Evolutionary conservation across 2,888 invertebrate genomes (phyloP), one percentile per base, ranked within the genome.

Genomic region (Protodeltote pygarga): DNA sequence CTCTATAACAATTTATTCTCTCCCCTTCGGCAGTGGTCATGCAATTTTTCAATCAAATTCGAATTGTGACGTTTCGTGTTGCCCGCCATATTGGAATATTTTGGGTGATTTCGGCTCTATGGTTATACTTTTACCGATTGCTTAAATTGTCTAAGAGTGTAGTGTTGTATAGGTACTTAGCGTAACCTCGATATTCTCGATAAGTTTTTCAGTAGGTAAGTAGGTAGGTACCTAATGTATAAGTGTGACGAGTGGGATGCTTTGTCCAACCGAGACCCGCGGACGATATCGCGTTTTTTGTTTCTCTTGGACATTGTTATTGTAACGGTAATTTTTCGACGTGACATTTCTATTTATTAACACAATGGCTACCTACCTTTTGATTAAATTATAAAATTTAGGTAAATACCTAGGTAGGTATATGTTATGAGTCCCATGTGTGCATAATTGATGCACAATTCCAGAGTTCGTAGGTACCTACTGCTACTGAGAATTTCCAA

Each of bases 31-130:
- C 46, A 53, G 48, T 72, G 76, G 46, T 77, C 85, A 81, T 87
- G 87, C 87, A 91, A 90, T 91, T 89, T 89, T 85, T 87, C 88
- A 91, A 90, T 90, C 83, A 84, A 81, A 76, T 71, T 69, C 68
- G 50, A 72, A 73, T 77, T 73, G 65, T 33, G 55, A 45, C 37
- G 53, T 59, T 64, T 74, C 68, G 74, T 73, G 76, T 46, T 45
- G 41, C 40, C 53, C 44, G 51, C 59, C 65, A 72, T 77, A 73
- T 62, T 38, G 35, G 52, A 24, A 45, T 3, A 23, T 25, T 28
- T 48, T 46, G 34, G 39, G 34, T 19, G 33, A 52, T 65, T 67
- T 69, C 40, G 44, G 50, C 24, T 29, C 38, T 45, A n/a, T 48
- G 40, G 62, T 64, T 54, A n/a, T n/a, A 24, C 50, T 38, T 60